phyloP scores from a whole-genome alignment of 2,113 vertebrate genomes.

The Grammomys dolichurus region DNA sequence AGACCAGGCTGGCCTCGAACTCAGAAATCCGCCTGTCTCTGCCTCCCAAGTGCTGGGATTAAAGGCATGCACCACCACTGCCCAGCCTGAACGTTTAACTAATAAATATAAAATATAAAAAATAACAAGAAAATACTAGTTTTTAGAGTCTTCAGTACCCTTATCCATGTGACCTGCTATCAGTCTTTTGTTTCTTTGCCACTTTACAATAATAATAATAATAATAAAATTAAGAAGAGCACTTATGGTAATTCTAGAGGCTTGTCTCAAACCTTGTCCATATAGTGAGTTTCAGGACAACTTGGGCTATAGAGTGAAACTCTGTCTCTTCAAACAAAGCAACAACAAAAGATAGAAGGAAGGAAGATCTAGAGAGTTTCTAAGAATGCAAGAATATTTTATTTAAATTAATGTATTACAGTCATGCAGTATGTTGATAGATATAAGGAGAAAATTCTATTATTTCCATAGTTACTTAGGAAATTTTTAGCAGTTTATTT shows the following conservation, averaged over 20 bases:
- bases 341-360: not conserved
- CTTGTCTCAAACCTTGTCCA: not conserved
- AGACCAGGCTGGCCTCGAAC: too few species aligned
- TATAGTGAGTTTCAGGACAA: not conserved
- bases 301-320: not conserved
- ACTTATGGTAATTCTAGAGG: not conserved
- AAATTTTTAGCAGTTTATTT: slow-evolving; percentile 3
- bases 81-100: slow-evolving; percentile 27
- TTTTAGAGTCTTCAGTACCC: not conserved
- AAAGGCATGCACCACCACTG: too few species aligned
- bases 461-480: slow-evolving; percentile 44
- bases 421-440: slow-evolving; percentile 9
- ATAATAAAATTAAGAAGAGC: not conserved
- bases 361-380: not conserved
- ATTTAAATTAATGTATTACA: slow-evolving; percentile 25
- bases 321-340: not conserved
- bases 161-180: not conserved
- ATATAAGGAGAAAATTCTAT: slow-evolving; percentile 33
- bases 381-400: slow-evolving; percentile 1
- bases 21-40: too few species aligned
- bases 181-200: not conserved
- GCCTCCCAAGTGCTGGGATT: too few species aligned
- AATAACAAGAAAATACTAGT: slow-evolving; percentile 36
- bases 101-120: not conserved
- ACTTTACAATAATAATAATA: not conserved